phyloP scores from a whole-genome alignment of 1,140 invertebrate genomes.

The Eulimnadia texana region DNA sequence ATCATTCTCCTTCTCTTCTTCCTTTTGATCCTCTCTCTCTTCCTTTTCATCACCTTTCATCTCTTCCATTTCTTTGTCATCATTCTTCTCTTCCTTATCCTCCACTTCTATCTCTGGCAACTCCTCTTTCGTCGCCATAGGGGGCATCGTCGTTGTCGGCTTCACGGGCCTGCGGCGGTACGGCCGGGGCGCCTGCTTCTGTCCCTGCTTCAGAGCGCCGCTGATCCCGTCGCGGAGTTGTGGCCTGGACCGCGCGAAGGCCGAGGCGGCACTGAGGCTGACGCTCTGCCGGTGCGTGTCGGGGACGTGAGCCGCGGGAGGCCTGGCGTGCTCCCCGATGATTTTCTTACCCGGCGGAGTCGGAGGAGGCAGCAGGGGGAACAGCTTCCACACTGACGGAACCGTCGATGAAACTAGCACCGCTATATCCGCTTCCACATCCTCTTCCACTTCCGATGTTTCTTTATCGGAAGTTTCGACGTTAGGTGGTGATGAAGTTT shows the following conservation, averaged over 20 bases:
- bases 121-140: not conserved
- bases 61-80: not conserved
- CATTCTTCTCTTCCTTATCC: not conserved
- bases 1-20: not conserved
- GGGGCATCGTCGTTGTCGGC: conserved; percentile 1
- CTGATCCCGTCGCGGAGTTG: not conserved
- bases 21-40: not conserved
- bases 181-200: not conserved
- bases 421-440: not conserved
- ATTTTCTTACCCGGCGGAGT: conserved; percentile 8
- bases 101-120: not conserved
- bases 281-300: conserved; percentile 7
- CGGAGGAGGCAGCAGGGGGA: conserved; percentile 1
- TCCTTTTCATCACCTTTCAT: not conserved
- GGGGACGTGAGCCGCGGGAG: not conserved
- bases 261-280: conserved; percentile 10
- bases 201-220: not conserved
- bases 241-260: conserved; percentile 4
- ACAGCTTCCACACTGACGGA: conserved; percentile 2
- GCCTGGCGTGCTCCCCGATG: not conserved
- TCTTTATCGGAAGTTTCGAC: no score
- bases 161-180: conserved; percentile 6
- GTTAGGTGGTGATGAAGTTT: no score
- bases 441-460: not conserved
- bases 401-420: not conserved